These are phyloP conservation scores for Nerophis ophidion DNA, from an alignment of 2,113 vertebrate species.

Conservation along the genomic window DNA sequence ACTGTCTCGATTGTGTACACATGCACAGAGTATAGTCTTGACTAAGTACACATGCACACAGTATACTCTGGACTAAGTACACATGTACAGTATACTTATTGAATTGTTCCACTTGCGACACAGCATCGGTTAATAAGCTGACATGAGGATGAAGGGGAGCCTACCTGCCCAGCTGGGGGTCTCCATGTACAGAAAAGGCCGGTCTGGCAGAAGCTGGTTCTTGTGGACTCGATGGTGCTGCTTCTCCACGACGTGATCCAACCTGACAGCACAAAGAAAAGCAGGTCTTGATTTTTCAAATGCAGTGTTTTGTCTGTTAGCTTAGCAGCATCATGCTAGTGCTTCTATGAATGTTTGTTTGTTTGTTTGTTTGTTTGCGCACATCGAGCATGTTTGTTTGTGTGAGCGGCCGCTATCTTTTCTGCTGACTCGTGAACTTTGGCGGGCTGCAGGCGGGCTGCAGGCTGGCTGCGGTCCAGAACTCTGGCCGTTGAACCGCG, in stretches of 20 bases:
- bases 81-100: too few relatives aligned
- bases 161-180: conserved; percentile 77
- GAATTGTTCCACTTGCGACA: too few relatives aligned
- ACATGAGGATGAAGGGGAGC: background rate
- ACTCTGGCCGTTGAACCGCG: conserved; percentile 55
- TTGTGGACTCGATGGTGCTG: conserved; percentile 50
- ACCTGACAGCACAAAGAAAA: conserved; percentile 28
- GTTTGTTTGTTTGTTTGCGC: conserved; percentile 6
- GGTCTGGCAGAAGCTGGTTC: conserved; percentile 54
- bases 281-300: too few relatives aligned
- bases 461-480: conserved; percentile 62
- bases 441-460: conserved; percentile 49
- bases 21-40: too few relatives aligned
- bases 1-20: too few relatives aligned
- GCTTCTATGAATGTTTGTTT: conserved; percentile 26
- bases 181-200: conserved; percentile 74
- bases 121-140: too few relatives aligned
- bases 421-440: conserved; percentile 61
- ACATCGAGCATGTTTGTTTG: conserved; percentile 24
- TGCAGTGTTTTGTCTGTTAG: background rate
- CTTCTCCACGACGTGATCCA: conserved; percentile 51
- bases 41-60: too few relatives aligned
- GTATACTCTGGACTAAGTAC: too few relatives aligned
- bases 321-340: conserved; percentile 2
- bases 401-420: conserved; percentile 21